Percentiles rank a stretch among this genome's conserved stretches.
phyloP scores from a whole-genome alignment of 2,797 vertebrate genomes.

The Bradypus variegatus region DNA sequence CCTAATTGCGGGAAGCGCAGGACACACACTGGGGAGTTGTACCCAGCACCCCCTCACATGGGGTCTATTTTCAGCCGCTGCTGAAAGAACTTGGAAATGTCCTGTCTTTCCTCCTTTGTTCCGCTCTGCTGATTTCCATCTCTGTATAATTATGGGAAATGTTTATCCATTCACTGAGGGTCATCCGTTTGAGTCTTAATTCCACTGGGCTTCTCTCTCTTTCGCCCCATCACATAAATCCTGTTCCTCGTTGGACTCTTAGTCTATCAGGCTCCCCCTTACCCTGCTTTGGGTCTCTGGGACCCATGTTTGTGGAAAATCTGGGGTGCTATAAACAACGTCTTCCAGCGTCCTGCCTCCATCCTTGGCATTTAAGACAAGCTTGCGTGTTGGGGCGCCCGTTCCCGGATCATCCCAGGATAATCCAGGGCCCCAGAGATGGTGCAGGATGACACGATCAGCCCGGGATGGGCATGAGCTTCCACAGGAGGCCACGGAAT shows the following conservation, averaged over 20 bases:
- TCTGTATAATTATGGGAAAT: neutral
- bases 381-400: too few species aligned
- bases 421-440: too few species aligned
- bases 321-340: accelerated
- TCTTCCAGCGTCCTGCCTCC: accelerated
- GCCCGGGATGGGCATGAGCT: too few species aligned
- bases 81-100: neutral
- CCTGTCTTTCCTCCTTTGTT: neutral
- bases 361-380: accelerated
- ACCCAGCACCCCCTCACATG: neutral
- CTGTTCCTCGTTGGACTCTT: neutral
- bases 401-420: too few species aligned
- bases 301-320: accelerated
- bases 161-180: neutral
- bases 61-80: neutral
- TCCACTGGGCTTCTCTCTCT: neutral
- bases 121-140: neutral
- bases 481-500: too few species aligned
- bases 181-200: neutral
- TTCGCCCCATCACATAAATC: neutral
- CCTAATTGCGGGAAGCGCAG: neutral
- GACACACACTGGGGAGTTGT: neutral
- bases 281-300: neutral
- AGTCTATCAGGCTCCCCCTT: neutral
- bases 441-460: too few species aligned